Conservation (phyloP, 2,797 vertebrate genomes). For the Margarornis squamiger region DNA sequence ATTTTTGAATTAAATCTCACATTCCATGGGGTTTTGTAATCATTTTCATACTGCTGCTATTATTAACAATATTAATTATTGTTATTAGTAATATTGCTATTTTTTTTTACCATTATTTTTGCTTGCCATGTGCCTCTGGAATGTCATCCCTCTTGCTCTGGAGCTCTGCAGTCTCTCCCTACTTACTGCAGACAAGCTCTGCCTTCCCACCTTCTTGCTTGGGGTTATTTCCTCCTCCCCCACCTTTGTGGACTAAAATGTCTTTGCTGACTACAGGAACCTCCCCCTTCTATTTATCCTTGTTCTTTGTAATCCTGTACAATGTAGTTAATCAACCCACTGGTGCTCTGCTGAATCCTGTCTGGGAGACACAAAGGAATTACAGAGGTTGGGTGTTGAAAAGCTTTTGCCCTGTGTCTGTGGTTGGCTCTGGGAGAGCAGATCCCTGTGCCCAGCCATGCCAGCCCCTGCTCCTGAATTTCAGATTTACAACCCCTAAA, state of each 20-base stretch:
- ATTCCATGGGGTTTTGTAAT: neutral
- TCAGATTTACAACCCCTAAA: rapidly evolving
- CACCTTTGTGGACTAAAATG: neutral
- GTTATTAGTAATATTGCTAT: neutral
- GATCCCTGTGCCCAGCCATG: neutral
- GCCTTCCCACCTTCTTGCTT: neutral
- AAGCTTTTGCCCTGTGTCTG: neutral
- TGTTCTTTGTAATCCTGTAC: neutral
- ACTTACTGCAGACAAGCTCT: neutral
- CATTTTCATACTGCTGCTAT: neutral
- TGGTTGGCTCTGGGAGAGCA: rapidly evolving
- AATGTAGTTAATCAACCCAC: neutral
- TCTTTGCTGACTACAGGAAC: neutral
- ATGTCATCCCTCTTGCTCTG: neutral
- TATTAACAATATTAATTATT: neutral
- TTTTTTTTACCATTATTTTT: neutral
- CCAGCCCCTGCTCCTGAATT: rapidly evolving
- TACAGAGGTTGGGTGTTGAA: neutral
- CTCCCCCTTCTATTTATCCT: slow-evolving; percentile 18
- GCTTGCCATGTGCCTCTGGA: neutral
- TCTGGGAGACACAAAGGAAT: slow-evolving; percentile 12
- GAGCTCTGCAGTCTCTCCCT: neutral
- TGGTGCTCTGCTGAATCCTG: neutral
- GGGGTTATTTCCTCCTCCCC: slow-evolving; percentile 8
- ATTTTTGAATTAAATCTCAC: neutral